These are phyloP conservation scores for Gymnorhina tibicen DNA, from an alignment of 2,113 vertebrate species.

Conservation along the genomic window DNA sequence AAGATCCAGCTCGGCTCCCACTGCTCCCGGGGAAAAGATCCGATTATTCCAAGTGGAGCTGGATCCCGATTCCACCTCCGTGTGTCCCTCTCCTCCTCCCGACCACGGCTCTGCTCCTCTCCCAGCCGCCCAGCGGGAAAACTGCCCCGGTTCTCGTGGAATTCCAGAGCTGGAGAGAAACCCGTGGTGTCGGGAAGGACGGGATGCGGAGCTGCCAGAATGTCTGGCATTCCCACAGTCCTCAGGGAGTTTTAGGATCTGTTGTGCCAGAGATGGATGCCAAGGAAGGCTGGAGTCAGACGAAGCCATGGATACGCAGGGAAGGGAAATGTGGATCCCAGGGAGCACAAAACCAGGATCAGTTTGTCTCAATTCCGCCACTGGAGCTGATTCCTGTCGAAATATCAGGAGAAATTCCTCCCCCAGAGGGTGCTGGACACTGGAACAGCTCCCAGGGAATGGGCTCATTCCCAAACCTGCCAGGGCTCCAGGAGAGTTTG, in stretches of 20 bases:
- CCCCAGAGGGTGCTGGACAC: background rate
- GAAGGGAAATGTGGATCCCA: background rate
- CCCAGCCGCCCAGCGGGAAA: no score
- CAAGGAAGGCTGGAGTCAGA: background rate
- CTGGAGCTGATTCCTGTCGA: background rate
- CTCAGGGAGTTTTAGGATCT: background rate
- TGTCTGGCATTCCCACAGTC: background rate
- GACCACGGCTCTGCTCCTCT: no score
- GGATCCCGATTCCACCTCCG: no score
- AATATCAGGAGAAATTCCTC: background rate
- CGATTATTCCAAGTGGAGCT: no score
- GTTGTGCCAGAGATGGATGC: background rate
- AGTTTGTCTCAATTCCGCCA: background rate
- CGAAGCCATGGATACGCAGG: fast-evolving
- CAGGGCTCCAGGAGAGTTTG: background rate
- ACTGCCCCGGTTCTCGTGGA: no score
- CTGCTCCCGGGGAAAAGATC: no score
- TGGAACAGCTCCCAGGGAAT: background rate
- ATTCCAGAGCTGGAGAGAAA: no score
- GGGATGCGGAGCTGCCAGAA: background rate
- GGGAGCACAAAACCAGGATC: no score
- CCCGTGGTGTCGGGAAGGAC: background rate
- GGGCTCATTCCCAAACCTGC: background rate
- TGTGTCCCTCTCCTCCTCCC: no score
- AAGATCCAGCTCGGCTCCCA: no score